Evolutionary conservation across 2,797 vertebrate genomes (phyloP).

Genomic region (Xerus rutilus): DNA sequence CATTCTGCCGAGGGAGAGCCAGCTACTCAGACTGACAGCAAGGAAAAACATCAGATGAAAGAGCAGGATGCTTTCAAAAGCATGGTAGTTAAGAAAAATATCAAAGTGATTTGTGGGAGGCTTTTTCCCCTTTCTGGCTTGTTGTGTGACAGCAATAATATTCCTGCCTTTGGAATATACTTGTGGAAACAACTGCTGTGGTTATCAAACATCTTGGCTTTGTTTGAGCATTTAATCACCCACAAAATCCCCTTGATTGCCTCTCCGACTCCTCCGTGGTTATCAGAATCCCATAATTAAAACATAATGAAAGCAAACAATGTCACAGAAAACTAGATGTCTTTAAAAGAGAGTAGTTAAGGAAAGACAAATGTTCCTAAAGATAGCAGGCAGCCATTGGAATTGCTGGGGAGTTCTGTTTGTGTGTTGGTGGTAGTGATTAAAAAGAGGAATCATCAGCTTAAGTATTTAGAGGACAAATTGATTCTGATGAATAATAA

Average conservation of each 20-base stretch:
- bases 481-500: conserved; percentile 56
- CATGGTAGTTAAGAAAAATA: conserved; percentile 21
- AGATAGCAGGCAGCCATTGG: conserved; percentile 54
- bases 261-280: conserved; percentile 67
- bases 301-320: conserved; percentile 83
- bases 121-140: background rate
- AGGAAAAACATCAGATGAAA: background rate
- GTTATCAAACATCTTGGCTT: conserved; percentile 73
- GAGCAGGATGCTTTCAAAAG: conserved; percentile 17
- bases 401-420: conserved; percentile 53
- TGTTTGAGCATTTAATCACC: conserved; percentile 75
- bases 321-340: conserved; percentile 73
- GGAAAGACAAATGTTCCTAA: conserved; percentile 69
- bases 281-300: conserved; percentile 83
- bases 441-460: conserved; percentile 55
- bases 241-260: conserved; percentile 75
- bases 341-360: conserved; percentile 61
- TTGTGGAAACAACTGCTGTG: conserved; percentile 68
- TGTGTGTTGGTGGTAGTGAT: conserved; percentile 36
- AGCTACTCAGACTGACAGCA: background rate
- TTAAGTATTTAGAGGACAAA: conserved; percentile 63
- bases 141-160: conserved; percentile 42
- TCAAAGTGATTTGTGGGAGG: conserved; percentile 20
- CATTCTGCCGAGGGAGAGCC: background rate
- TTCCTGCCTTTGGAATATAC: conserved; percentile 47